A percentile compares a stretch with the other conserved stretches of the same genome.
Evolutionary conservation across 2,888 invertebrate species (phyloP).

Genomic region (Torymus aiolomorphi): DNA sequence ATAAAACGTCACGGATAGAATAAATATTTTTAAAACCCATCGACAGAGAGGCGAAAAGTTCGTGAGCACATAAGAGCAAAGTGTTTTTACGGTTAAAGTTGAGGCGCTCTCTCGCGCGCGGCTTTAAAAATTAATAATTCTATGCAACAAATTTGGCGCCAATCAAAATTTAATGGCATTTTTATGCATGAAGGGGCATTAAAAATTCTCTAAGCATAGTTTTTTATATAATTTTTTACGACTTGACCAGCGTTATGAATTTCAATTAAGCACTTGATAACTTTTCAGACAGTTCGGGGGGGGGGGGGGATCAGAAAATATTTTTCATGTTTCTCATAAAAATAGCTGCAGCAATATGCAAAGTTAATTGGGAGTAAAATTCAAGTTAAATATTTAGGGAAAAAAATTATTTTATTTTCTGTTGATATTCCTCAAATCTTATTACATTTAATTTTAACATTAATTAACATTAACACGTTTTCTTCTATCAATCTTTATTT

Average conservation of each 20-base stretch:
- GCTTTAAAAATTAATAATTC: constrained; percentile 40
- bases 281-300: too few species aligned
- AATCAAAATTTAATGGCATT: constrained; percentile 31
- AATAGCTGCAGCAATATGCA: too few species aligned
- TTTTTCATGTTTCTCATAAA: too few species aligned
- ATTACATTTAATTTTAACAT: too few species aligned
- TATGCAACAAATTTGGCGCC: constrained; percentile 4
- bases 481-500: too few species aligned
- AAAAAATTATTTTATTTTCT: too few species aligned
- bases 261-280: neutral
- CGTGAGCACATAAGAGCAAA: constrained; percentile 9
- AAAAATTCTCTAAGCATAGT: constrained; percentile 12
- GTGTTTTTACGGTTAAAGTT: constrained; percentile 43
- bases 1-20: too few species aligned
- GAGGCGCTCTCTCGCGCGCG: neutral
- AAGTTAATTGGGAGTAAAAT: too few species aligned
- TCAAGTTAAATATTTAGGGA: too few species aligned
- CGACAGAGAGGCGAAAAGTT: constrained; percentile 15
- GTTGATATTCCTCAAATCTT: too few species aligned
- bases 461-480: too few species aligned
- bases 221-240: constrained; percentile 10
- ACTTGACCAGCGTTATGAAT: neutral
- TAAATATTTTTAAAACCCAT: constrained; percentile 16
- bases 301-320: too few species aligned
- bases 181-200: constrained; percentile 24